phyloP scores from a whole-genome alignment of 2,888 invertebrate genomes.

The Idaea dimidiata region DNA sequence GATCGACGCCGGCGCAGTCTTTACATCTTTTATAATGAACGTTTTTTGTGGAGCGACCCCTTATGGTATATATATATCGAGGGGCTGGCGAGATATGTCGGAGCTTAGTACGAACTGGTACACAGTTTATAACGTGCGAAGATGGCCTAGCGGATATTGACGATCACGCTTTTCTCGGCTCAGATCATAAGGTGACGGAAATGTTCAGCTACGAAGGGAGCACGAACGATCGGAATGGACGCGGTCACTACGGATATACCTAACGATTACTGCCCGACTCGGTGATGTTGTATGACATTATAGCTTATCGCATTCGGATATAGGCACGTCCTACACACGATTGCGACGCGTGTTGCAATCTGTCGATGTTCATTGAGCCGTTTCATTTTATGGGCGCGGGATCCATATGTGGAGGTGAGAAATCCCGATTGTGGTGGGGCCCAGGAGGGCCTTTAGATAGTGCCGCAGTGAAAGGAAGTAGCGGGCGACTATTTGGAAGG shows the following conservation, averaged over 20 bases:
- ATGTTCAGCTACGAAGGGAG: slow-evolving; percentile 39
- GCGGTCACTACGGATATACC: slow-evolving; percentile 44
- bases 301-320: slow-evolving; percentile 47
- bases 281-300: slow-evolving; percentile 49
- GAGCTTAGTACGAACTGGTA: slow-evolving; percentile 39
- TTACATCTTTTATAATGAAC: slow-evolving; percentile 76
- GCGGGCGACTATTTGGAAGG: slow-evolving; percentile 44
- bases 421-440: slow-evolving; percentile 21
- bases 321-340: slow-evolving; percentile 44
- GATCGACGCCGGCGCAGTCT: slow-evolving; percentile 75
- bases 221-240: slow-evolving; percentile 44
- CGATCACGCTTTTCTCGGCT: slow-evolving; percentile 42
- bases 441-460: slow-evolving; percentile 31
- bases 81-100: slow-evolving; percentile 56
- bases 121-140: slow-evolving; percentile 23
- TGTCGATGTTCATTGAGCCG: slow-evolving; percentile 36
- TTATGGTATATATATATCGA: slow-evolving; percentile 73
- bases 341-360: slow-evolving; percentile 41
- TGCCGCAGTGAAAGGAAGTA: slow-evolving; percentile 57
- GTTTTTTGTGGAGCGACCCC: slow-evolving; percentile 72
- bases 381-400: slow-evolving; percentile 32
- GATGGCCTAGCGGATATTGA: slow-evolving; percentile 40
- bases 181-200: slow-evolving; percentile 46
- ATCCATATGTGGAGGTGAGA: slow-evolving; percentile 28
- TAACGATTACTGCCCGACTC: slow-evolving; percentile 52